phyloP scores from a whole-genome alignment of 1,140 invertebrate genomes.

The Paracyclopina nana region DNA sequence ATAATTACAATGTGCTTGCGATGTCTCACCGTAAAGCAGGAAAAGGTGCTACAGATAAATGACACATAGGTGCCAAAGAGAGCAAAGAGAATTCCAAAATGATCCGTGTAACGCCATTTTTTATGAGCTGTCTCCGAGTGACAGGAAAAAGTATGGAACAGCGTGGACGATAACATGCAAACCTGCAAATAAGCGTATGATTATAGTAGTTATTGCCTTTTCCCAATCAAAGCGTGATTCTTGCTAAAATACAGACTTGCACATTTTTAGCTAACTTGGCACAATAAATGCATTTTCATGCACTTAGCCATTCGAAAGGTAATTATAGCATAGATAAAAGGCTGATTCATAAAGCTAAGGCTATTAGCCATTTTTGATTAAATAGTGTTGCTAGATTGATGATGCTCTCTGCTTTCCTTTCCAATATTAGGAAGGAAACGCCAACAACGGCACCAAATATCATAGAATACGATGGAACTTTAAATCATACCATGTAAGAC shows the following conservation, averaged over 20 bases:
- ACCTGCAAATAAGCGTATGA: background rate
- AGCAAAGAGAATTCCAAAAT: constrained; percentile 1
- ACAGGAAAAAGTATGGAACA: background rate
- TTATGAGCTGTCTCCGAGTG: background rate
- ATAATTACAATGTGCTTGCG: background rate
- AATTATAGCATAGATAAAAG: too few relatives aligned
- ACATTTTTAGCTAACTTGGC: background rate
- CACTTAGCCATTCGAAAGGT: too few relatives aligned
- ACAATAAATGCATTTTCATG: background rate
- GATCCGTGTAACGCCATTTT: background rate
- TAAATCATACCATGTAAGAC: background rate
- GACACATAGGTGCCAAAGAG: background rate
- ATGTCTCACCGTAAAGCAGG: background rate
- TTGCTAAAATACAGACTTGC: background rate
- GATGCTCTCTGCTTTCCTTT: background rate
- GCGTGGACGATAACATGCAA: background rate
- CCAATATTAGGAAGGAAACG: background rate
- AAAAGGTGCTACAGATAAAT: background rate
- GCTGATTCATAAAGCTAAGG: background rate
- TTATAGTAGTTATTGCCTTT: background rate
- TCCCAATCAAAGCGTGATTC: background rate
- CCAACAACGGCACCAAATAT: background rate
- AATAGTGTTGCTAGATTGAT: background rate
- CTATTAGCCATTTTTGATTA: background rate
- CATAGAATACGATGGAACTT: background rate